phyloP scores from a whole-genome alignment of 2,797 vertebrate genomes.

The Cuniculus paca region DNA sequence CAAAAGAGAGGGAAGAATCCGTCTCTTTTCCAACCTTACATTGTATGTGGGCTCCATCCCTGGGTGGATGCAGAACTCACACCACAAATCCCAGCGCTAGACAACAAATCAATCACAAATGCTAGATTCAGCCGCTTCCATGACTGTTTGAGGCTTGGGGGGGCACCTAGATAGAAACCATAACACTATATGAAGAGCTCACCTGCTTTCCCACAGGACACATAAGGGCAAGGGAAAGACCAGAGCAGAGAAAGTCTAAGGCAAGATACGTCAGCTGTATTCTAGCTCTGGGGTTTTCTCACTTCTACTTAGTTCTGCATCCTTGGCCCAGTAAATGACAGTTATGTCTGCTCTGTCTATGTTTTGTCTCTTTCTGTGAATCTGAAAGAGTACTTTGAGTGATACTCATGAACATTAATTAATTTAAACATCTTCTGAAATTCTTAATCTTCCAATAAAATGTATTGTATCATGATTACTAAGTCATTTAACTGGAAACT shows the following conservation, averaged over 20 bases:
- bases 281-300: not conserved
- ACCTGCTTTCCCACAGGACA: not conserved
- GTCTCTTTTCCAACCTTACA: too few relatives aligned
- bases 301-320: not conserved
- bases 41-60: too few relatives aligned
- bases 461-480: not conserved
- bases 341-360: not conserved
- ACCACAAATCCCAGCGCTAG: too few relatives aligned
- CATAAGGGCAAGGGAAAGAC: not conserved
- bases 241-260: not conserved
- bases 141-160: too few relatives aligned
- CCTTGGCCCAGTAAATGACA: not conserved
- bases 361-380: not conserved
- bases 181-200: not conserved
- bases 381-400: not conserved
- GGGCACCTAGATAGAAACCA: too few relatives aligned
- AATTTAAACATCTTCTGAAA: not conserved
- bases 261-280: too few relatives aligned
- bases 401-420: not conserved
- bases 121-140: too few relatives aligned
- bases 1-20: too few relatives aligned
- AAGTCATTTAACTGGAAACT: not conserved
- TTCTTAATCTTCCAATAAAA: slow-evolving; percentile 21
- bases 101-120: too few relatives aligned
- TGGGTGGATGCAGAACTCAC: too few relatives aligned